Evolutionary conservation across 2,797 vertebrate genomes (phyloP).

Genomic region (Pantherophis alleghaniensis): DNA sequence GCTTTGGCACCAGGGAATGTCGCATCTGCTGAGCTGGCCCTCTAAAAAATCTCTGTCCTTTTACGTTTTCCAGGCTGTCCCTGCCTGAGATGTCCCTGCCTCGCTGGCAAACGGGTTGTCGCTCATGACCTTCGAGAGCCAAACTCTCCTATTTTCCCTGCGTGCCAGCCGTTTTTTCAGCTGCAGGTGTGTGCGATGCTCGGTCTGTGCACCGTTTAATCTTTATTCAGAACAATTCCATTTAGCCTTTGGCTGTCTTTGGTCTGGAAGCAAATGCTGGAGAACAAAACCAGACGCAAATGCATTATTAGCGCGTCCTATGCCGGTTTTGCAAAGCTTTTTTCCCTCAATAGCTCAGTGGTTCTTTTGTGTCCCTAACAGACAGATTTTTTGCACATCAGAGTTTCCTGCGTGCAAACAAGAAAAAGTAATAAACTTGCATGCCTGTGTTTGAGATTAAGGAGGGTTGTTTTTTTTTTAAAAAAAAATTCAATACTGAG

Average conservation of each 20-base stretch:
- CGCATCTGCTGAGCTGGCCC: background rate
- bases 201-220: constrained; percentile 56
- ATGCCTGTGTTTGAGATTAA: constrained; percentile 54
- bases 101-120: background rate
- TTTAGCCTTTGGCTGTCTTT: constrained; percentile 62
- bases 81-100: background rate
- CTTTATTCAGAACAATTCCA: constrained; percentile 54
- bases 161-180: constrained; percentile 47
- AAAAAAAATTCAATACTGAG: background rate
- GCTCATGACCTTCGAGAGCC: constrained; percentile 26
- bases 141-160: constrained; percentile 16
- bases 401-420: constrained; percentile 49
- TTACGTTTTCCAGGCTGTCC: no score
- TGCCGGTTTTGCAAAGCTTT: constrained; percentile 47
- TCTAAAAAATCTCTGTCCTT: background rate
- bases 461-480: constrained; percentile 2
- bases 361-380: constrained; percentile 53
- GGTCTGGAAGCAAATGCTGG: constrained; percentile 45
- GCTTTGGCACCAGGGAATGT: no score
- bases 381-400: constrained; percentile 48
- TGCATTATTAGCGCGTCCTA: constrained; percentile 48
- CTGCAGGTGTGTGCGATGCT: constrained; percentile 37
- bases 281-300: constrained; percentile 61
- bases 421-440: constrained; percentile 56
- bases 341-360: constrained; percentile 33